Evolutionary conservation across 2,888 invertebrate genomes (phyloP), one percentile per base, ranked within the genome.

Genomic region (Allophyes oxyacanthae): DNA sequence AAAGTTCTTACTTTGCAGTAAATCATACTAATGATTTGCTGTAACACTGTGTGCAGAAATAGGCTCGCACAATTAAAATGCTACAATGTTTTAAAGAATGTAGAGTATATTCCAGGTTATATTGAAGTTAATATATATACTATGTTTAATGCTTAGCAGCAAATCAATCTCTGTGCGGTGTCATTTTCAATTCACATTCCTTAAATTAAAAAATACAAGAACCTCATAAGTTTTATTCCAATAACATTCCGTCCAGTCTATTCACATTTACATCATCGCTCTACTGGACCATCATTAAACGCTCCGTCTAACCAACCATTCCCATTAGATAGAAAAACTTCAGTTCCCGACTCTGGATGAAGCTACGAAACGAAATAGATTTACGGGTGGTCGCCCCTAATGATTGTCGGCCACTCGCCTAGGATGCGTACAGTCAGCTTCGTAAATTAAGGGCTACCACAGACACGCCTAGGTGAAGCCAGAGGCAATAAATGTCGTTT

Each of bases 301-400:
- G 13, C 40, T 26, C 42, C 42, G 50, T 30, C 46, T 50, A 69
- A 59, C 52, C 40, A 72, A 66, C 57, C 60, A 69, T 63, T 65
- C 62, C 41, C 65, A 52, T 58, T 46, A 52, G 53, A 62, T 62
- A 56, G 43, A 70, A 73, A 73, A 73, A 73, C 57, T 59, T 48
- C 25, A 54, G 64, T 70, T 62, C 70, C 67, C 64, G 58, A 32
- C 51, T 62, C 48, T 43, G 62, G 53, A 59, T 72, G 67, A 64
- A 53, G 60, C 28, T 66, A 51, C 56, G 53, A 75, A 75, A 76
- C 79, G 75, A 82, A 83, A 84, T 81, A 84, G 79, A 80, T 83
- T 85, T 81, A 79, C 84, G 85, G 88, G 87, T 88, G 88, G 88
- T 85, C 86, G 81, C 75, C 69, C 78, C 77, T 82, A 75, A 83